Conservation (phyloP, 2,888 invertebrate species). For the Dromius quadrimaculatus region DNA sequence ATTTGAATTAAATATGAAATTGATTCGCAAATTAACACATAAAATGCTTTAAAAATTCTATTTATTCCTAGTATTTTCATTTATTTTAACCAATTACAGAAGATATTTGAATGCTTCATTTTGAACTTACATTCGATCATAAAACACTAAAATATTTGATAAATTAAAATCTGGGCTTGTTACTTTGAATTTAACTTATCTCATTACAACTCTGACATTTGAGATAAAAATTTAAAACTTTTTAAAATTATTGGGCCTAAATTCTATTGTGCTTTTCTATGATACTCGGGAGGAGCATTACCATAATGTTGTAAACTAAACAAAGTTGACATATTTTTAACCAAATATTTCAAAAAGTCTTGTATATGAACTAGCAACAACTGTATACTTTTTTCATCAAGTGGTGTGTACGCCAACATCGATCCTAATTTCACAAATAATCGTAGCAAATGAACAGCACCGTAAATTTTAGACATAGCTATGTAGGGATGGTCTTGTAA, state of each 20-base stretch:
- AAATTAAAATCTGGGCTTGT: not conserved
- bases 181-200: not conserved
- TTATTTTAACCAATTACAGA: no score
- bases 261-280: slow-evolving; percentile 78
- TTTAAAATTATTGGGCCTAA: not conserved
- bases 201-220: no score
- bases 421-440: slow-evolving; percentile 91
- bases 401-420: slow-evolving; percentile 89
- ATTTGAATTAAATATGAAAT: no score
- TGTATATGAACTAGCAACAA: slow-evolving; percentile 86
- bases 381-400: slow-evolving; percentile 91
- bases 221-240: not conserved
- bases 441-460: slow-evolving; percentile 89
- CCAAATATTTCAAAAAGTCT: slow-evolving; percentile 90
- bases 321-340: slow-evolving; percentile 81
- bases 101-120: not conserved
- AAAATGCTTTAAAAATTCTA: no score
- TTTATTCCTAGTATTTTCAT: no score
- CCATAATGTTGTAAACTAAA: slow-evolving; percentile 89
- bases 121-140: not conserved
- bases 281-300: slow-evolving; percentile 90
- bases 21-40: no score
- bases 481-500: slow-evolving; percentile 82
- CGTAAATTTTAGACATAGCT: slow-evolving; percentile 87
- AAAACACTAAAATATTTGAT: not conserved